These are phyloP conservation scores for Equus quagga DNA, from an alignment of 2,113 vertebrate genomes.

Conservation along the genomic window DNA sequence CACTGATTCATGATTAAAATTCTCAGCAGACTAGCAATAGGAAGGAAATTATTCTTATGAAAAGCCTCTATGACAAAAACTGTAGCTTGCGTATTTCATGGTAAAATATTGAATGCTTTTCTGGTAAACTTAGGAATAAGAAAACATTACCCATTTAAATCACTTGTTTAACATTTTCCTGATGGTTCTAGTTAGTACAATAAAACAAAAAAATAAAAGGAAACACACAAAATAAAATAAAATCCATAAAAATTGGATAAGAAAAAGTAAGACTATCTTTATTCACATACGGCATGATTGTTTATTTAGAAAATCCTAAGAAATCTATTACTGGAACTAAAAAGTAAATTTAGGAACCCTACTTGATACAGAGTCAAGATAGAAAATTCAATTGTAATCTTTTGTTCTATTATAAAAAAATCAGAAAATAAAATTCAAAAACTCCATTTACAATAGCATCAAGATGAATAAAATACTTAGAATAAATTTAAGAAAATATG, in stretches of 20 bases:
- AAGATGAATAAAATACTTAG: background rate
- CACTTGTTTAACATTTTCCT: background rate
- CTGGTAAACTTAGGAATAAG: background rate
- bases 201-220: background rate
- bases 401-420: background rate
- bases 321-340: background rate
- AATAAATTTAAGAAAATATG: background rate
- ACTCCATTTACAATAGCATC: background rate
- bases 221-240: background rate
- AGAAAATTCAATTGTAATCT: background rate
- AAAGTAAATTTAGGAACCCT: background rate
- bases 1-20: background rate
- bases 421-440: conserved; percentile 10
- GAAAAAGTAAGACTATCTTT: background rate
- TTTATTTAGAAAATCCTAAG: background rate
- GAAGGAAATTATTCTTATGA: background rate
- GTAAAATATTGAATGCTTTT: background rate
- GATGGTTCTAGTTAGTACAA: background rate
- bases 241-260: background rate
- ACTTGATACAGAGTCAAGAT: background rate
- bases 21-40: background rate
- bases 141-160: background rate
- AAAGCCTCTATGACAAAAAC: background rate
- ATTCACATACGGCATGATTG: background rate
- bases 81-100: background rate